Percentiles rank a stretch among this genome's conserved stretches.
phyloP scores from a whole-genome alignment of 35 echinoderm and acorn worm species.

The Hemicentrotus pulcherrimus region DNA sequence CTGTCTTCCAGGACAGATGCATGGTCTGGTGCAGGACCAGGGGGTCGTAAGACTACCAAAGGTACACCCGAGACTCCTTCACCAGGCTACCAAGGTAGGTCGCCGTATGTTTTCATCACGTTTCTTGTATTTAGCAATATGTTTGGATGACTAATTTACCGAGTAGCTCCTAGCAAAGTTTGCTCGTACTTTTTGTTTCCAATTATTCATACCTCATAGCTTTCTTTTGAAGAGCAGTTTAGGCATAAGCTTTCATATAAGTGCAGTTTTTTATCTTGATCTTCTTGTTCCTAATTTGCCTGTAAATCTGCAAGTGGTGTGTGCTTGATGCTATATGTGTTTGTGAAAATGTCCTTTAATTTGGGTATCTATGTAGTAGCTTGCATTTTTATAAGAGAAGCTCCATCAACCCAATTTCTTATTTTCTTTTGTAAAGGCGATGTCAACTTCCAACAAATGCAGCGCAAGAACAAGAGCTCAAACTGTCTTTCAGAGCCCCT shows the following conservation, averaged over 20 bases:
- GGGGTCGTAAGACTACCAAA: constrained; percentile 16
- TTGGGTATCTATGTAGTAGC: background rate
- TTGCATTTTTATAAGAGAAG: background rate
- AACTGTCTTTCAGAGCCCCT: constrained; percentile 30
- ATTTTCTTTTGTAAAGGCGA: background rate
- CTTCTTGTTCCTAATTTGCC: background rate
- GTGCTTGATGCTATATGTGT: background rate
- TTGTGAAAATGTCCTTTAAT: background rate
- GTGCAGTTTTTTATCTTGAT: background rate
- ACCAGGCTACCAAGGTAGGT: constrained; percentile 16
- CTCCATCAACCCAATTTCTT: background rate
- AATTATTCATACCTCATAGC: background rate
- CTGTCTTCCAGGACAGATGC: constrained; percentile 38
- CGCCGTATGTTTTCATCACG: background rate
- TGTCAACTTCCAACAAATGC: constrained; percentile 12
- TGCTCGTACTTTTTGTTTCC: background rate
- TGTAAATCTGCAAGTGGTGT: background rate
- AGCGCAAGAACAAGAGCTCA: constrained; percentile 44
- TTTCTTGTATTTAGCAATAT: background rate
- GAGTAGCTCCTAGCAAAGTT: background rate
- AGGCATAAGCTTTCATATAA: background rate
- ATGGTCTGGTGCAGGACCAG: background rate
- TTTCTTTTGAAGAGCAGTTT: background rate
- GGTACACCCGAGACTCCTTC: constrained; percentile 5
- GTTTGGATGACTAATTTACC: background rate